A percentile compares a stretch with the other conserved stretches of the same genome.
phyloP scores from a whole-genome alignment of 1,140 invertebrate genomes.

The Zaprionus taronus region DNA sequence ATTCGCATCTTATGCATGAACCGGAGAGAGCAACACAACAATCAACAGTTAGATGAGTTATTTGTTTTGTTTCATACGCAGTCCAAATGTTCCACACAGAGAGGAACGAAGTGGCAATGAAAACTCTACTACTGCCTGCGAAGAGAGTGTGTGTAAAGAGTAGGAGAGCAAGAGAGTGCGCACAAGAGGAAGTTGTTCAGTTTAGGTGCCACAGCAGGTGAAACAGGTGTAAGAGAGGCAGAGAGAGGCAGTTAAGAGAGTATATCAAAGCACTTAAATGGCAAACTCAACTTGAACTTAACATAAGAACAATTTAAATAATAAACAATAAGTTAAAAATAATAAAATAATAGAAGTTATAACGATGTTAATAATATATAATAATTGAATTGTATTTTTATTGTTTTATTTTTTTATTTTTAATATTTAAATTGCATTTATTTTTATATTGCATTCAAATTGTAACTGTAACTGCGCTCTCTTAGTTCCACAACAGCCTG shows the following conservation, averaged over 20 bases:
- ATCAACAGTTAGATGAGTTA: slow-evolving; percentile 68
- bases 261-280: background rate
- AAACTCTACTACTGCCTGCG: slow-evolving; percentile 56
- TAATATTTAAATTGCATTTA: background rate
- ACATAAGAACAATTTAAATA: background rate
- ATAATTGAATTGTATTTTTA: background rate
- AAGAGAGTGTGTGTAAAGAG: slow-evolving; percentile 19
- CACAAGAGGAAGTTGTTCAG: too few relatives aligned
- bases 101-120: slow-evolving; percentile 17
- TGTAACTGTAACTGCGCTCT: slow-evolving; percentile 1
- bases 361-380: too few relatives aligned
- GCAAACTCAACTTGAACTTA: background rate
- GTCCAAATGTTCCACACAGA: slow-evolving; percentile 21
- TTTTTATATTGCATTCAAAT: background rate
- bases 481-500: background rate
- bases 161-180: background rate
- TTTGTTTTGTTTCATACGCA: slow-evolving; percentile 65
- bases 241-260: background rate
- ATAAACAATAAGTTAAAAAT: background rate
- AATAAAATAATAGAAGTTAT: background rate
- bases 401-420: too few relatives aligned
- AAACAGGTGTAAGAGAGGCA: background rate
- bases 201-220: background rate
- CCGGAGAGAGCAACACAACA: slow-evolving; percentile 43
- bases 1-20: slow-evolving; percentile 22